Conservation (phyloP, 2,113 vertebrate genomes). For the Cygnus buccinator region DNA sequence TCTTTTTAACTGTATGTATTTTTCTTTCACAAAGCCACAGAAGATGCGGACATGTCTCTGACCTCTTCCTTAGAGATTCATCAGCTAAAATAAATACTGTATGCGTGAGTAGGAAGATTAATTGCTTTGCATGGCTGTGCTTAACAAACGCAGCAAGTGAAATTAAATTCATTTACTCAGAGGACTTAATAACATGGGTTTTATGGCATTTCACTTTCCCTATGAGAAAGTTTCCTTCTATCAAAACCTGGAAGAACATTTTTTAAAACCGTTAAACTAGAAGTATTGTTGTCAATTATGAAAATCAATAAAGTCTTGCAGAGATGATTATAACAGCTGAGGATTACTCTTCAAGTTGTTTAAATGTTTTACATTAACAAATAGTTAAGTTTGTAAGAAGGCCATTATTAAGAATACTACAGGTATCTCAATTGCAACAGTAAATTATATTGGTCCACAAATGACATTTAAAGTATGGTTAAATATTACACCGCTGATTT, state of each 20-base stretch:
- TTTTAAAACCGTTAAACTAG: background rate
- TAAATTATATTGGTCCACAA: background rate
- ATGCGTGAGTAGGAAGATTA: background rate
- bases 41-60: slow-evolving; percentile 23
- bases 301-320: background rate
- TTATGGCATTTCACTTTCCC: background rate
- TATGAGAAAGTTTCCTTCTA: background rate
- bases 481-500: background rate
- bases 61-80: background rate
- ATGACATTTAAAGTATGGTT: background rate
- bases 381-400: background rate
- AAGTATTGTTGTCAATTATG: background rate
- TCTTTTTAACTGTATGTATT: background rate
- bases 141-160: background rate
- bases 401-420: accelerated
- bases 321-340: background rate
- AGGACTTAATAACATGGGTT: background rate
- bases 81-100: slow-evolving; percentile 1
- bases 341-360: background rate
- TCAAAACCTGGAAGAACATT: background rate
- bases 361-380: background rate
- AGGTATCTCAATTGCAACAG: background rate
- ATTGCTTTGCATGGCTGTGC: background rate
- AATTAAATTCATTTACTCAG: background rate
- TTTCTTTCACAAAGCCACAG: background rate